These are phyloP conservation scores for Lampris megalopsis DNA, from an alignment of 2,113 vertebrate species.

Conservation along the genomic window DNA sequence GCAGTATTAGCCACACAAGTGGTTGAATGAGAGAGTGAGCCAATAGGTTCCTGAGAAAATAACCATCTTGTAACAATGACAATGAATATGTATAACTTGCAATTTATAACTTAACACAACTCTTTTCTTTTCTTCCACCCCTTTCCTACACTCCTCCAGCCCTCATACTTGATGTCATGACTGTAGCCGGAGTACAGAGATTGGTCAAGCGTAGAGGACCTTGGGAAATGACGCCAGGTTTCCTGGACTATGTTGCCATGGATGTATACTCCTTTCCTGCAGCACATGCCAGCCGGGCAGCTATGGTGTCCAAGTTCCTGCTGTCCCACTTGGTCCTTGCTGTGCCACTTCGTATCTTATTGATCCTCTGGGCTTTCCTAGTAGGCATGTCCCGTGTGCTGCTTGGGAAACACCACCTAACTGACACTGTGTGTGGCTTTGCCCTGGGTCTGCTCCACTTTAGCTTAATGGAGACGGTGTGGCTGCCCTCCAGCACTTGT, in stretches of 20 bases:
- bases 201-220: conserved; percentile 92
- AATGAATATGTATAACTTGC: no score
- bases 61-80: no score
- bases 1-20: no score
- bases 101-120: not conserved
- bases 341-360: conserved; percentile 90
- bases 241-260: conserved; percentile 93
- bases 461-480: conserved; percentile 93
- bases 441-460: conserved; percentile 92
- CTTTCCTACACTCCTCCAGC: conserved; percentile 74
- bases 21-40: no score
- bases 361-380: conserved; percentile 94
- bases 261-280: conserved; percentile 95
- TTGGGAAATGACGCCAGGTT: conserved; percentile 87
- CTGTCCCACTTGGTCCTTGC: conserved; percentile 96
- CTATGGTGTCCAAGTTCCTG: conserved; percentile 97
- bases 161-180: conserved; percentile 91
- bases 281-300: conserved; percentile 91
- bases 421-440: conserved; percentile 92
- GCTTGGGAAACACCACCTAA: conserved; percentile 93
- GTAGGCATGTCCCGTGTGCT: conserved; percentile 92
- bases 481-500: conserved; percentile 94
- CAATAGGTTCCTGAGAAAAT: no score
- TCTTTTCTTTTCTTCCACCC: not conserved
- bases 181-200: conserved; percentile 91